Evolutionary conservation across 2,113 vertebrate genomes (phyloP), one percentile per base, ranked within the genome.

Genomic region (Siniperca chuatsi): DNA sequence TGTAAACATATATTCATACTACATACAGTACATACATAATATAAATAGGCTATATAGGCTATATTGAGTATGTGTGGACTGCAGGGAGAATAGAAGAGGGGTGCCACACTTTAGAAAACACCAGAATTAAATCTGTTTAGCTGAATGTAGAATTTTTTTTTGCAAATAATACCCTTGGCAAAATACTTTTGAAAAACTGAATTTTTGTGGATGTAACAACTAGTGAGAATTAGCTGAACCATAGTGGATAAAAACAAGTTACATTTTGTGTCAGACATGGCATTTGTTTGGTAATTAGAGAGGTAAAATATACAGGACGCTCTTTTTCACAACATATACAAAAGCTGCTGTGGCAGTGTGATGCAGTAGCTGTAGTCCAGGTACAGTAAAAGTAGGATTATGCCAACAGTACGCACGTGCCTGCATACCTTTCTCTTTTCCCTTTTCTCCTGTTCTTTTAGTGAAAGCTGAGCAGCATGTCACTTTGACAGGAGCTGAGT

Each of bases 401-500:
- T 73, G n/a, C n/a, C 35, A 58, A 35, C 37, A 52, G 12, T 15
- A 8, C 12, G 12, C 68, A 61, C 33, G 12, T 3, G 46, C 50
- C 18, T 35, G 12, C 20, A 60, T 68, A 60, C 60, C 37, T 40
- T 29, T 7, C 58, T 58, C 55, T 54, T 60, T 64, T n/a, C n/a
- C 5, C 29, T 13, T 18, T 33, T 9, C 55, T 70, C 9, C n/a
- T 48, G 6, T 62, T 84, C 42, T 70, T 66, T 44, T 33, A 23
- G 58, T 37, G 62, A 4, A 54, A 35, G 18, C 66, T 46, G 73
- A 83, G 79, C 79, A 69, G 61, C 80, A 2, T 6, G 33, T 85
- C 79, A 74, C 69, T 33, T 78, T 29, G 18, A 2, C 83, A 74
- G 81, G 76, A 65, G 54, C 25, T 35, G 73, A 83, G 52, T 55